These are phyloP conservation scores for Calycopis cecrops DNA, from an alignment of 1,140 invertebrate species.

Conservation along the genomic window DNA sequence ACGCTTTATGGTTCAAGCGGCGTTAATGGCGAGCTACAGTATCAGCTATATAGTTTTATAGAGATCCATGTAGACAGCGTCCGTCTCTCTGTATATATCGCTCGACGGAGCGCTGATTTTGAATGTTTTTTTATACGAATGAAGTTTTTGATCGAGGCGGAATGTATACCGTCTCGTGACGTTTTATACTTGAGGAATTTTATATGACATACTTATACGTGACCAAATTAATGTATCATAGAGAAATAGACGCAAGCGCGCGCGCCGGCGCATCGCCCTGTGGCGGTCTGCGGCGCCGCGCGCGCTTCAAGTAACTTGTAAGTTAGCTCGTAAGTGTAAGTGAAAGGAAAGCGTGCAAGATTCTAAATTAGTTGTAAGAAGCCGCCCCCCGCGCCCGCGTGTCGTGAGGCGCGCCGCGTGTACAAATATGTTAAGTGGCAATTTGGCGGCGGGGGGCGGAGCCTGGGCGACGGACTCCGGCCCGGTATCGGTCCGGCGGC, in stretches of 20 bases:
- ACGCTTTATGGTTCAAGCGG: no score
- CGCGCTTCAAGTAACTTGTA: constrained; percentile 4
- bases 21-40: no score
- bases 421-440: not conserved
- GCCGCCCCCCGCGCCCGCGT: not conserved
- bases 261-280: not conserved
- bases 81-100: not conserved
- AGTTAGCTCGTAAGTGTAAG: constrained; percentile 25
- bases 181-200: constrained; percentile 10
- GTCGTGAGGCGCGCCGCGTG: not conserved
- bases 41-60: no score
- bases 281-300: not conserved
- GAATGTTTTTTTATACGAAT: constrained; percentile 3
- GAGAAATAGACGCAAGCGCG: constrained; percentile 1
- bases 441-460: not conserved
- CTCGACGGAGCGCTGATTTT: not conserved
- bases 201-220: constrained; percentile 10
- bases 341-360: constrained; percentile 56
- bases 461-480: not conserved
- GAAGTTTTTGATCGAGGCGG: constrained; percentile 3
- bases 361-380: constrained; percentile 56
- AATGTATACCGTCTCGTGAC: constrained; percentile 4
- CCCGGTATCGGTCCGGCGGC: not conserved
- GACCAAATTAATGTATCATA: constrained; percentile 1
- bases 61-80: not conserved